Conservation (phyloP, 2,113 vertebrate species). For the Limnothrissa miodon region DNA sequence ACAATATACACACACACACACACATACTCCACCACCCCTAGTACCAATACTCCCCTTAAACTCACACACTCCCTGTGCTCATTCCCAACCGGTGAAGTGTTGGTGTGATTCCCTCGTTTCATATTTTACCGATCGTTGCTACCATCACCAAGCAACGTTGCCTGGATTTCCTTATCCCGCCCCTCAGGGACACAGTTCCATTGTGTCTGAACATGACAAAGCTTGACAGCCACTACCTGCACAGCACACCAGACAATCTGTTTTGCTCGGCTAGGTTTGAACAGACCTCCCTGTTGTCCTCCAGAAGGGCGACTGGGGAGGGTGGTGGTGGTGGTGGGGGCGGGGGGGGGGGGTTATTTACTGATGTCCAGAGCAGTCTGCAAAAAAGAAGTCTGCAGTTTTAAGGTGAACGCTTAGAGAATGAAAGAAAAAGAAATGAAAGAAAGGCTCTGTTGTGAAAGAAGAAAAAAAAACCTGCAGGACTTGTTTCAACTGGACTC, state of each 20-base stretch:
- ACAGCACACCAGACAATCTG: constrained; percentile 15
- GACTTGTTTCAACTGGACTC: background rate
- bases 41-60: background rate
- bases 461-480: background rate
- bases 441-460: background rate
- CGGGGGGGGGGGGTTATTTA: background rate
- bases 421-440: background rate
- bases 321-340: background rate
- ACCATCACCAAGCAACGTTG: constrained; percentile 25
- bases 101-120: constrained; percentile 23
- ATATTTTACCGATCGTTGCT: constrained; percentile 28
- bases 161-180: constrained; percentile 30
- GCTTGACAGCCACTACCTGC: constrained; percentile 11
- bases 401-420: background rate
- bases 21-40: background rate
- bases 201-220: constrained; percentile 27
- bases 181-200: constrained; percentile 2
- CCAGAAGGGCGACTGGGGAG: background rate
- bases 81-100: background rate
- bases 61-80: background rate
- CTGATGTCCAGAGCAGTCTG: background rate
- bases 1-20: background rate
- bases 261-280: constrained; percentile 16
- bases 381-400: background rate
- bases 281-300: constrained; percentile 15